Conservation (phyloP, 2,113 vertebrate genomes). For the Zosterops hypoxanthus region DNA sequence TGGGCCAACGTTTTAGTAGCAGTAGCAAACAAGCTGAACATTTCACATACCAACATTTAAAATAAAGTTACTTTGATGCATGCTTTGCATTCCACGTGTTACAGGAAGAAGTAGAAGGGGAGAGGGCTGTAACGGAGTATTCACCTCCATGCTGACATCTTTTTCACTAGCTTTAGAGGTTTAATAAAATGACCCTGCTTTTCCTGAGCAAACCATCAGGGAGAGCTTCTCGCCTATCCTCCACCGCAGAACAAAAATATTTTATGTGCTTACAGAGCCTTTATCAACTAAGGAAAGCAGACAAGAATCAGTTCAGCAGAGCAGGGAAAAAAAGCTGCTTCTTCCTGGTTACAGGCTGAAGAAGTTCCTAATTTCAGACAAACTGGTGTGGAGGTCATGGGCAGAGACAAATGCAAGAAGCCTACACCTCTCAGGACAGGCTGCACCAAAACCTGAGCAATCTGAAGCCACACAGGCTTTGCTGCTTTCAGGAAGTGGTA, state of each 20-base stretch:
- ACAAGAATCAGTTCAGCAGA: neutral
- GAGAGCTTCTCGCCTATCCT: neutral
- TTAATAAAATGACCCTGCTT: neutral
- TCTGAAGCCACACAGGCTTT: fast-evolving
- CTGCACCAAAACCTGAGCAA: neutral
- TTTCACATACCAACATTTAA: neutral
- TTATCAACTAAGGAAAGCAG: neutral
- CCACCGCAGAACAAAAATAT: neutral
- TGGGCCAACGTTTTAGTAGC: neutral
- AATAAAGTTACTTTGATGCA: neutral
- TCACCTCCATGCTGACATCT: neutral
- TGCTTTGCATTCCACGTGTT: neutral
- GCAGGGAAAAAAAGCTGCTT: neutral
- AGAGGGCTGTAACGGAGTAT: neutral
- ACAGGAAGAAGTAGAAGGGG: neutral
- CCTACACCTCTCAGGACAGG: neutral
- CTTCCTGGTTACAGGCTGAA: neutral
- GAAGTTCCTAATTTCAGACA: neutral
- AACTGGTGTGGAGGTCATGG: fast-evolving
- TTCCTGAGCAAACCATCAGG: neutral
- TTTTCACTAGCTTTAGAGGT: neutral
- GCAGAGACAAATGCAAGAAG: neutral
- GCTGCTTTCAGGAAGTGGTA: neutral
- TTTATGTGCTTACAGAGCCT: neutral
- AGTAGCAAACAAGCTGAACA: neutral